Base-by-base conservation (phyloP, 92 coral and sea anemone species). In the Galaxea fascicularis region DNA sequence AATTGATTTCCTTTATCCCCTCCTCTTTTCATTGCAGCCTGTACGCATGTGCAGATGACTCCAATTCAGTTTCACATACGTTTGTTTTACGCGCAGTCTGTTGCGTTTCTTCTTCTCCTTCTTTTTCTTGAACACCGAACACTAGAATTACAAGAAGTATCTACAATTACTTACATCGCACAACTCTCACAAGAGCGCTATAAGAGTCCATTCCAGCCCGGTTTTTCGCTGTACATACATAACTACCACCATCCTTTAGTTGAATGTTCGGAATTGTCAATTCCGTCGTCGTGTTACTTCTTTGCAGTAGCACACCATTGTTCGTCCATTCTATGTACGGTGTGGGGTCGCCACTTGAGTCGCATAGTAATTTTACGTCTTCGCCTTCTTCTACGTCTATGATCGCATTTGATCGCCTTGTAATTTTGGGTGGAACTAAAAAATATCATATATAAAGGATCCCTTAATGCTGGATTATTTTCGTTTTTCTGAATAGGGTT, bases 201-300 rank as follows among this genome's bases (percentile, higher is more conserved):
- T n/a, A 45, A 79, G 74, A 79, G 0, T 1, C 54, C 10, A 64
- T 4, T 51, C 84, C 84, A 51, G 49, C 84, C 54, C 1, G 0
- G 65, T 66, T 79, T 67, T 15, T 30, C 3, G 84, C 84, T 29
- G 21, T 79, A 51, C 84, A 79, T 10, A 68, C 65, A 24, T 65
- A 79, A 51, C 4, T 30, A 1, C 84, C 84, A 51, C 63, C 84
- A 31, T 67, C 56, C 22, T 56, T 79, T 8, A 52, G 84, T n/a
- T 35, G 46, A 3, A 79, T 68, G 4, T 79, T 79, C 10, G 65
- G 21, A 51, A 79, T 28, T 10, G 5, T 8, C 29, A 51, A 13
- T 20, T 29, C 45, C 3, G 20, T 66, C 29, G 64, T 29, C 7
- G 30, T 51, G 17, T 66, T 79, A 6, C 74, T 22, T 1, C n/a